Evolutionary conservation across 2,113 vertebrate genomes (phyloP).

Genomic region (Saccopteryx leptura): DNA sequence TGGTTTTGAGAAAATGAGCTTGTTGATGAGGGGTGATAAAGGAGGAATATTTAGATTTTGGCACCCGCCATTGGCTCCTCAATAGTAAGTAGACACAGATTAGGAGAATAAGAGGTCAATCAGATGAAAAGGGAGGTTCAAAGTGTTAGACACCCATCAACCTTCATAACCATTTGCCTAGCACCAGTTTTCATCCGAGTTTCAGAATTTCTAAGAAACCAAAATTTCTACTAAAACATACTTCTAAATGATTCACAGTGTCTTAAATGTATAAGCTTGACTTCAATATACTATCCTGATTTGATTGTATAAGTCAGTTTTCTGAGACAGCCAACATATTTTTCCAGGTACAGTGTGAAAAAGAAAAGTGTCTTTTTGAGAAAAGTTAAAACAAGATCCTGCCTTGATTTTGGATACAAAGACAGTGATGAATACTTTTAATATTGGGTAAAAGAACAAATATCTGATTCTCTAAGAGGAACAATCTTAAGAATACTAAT

Average conservation of each 20-base stretch:
- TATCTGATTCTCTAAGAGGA: background rate
- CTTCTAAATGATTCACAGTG: background rate
- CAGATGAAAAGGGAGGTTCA: background rate
- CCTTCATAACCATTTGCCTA: background rate
- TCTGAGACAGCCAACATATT: background rate
- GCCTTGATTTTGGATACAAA: slow-evolving; percentile 52
- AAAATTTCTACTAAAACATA: slow-evolving; percentile 13
- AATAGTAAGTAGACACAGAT: background rate
- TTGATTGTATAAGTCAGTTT: slow-evolving; percentile 39
- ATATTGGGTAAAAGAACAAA: slow-evolving; percentile 41
- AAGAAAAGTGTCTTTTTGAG: slow-evolving; percentile 12
- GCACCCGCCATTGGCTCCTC: too few relatives aligned
- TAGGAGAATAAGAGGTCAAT: background rate
- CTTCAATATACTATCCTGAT: slow-evolving; percentile 32
- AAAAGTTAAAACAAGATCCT: slow-evolving; percentile 39
- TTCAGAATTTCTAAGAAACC: background rate
- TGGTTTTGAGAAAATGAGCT: background rate
- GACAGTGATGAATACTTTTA: slow-evolving; percentile 62
- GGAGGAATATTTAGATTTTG: background rate
- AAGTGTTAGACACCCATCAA: background rate
- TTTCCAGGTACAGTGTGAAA: background rate
- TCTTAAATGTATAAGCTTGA: background rate
- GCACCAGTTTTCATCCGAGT: background rate
- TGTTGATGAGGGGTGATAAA: background rate
- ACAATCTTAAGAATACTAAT: slow-evolving; percentile 34